These are phyloP conservation scores for Rhadina sibilatrix DNA, from an alignment of 2,113 vertebrate genomes.

Conservation along the genomic window DNA sequence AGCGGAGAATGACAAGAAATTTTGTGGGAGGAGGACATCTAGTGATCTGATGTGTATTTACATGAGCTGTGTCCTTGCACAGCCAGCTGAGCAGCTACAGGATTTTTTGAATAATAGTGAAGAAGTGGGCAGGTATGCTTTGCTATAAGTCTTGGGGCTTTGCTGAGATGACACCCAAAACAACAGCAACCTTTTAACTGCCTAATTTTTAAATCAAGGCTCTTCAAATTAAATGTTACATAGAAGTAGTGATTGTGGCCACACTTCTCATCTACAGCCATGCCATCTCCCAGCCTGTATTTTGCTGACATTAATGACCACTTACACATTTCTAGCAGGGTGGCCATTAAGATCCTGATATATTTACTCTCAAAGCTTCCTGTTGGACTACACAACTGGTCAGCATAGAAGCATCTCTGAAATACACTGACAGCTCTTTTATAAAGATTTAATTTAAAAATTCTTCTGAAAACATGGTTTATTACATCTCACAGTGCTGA, in stretches of 20 bases:
- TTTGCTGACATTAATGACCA: not conserved
- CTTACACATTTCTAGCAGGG: not conserved
- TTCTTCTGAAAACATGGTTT: not conserved
- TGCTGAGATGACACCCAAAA: not conserved
- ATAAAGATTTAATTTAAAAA: not conserved
- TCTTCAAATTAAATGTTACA: not conserved
- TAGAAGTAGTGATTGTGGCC: not conserved
- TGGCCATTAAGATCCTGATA: not conserved
- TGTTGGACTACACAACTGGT: not conserved
- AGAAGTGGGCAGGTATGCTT: not conserved
- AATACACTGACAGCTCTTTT: not conserved
- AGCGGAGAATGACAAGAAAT: not conserved
- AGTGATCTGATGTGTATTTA: not conserved
- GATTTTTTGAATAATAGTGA: not conserved
- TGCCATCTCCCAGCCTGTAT: not conserved
- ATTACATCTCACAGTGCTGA: not conserved
- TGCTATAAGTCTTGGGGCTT: not conserved
- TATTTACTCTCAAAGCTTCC: not conserved
- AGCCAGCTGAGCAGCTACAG: not conserved
- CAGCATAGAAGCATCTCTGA: not conserved
- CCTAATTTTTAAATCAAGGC: not conserved
- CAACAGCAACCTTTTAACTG: not conserved
- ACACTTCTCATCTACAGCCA: not conserved
- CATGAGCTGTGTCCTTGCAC: not conserved
- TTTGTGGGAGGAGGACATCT: slow-evolving; percentile 57